Evolutionary conservation across 2,888 invertebrate genomes (phyloP), one percentile per base, ranked within the genome.

Genomic region (Hirtodrosophila cameraria): DNA sequence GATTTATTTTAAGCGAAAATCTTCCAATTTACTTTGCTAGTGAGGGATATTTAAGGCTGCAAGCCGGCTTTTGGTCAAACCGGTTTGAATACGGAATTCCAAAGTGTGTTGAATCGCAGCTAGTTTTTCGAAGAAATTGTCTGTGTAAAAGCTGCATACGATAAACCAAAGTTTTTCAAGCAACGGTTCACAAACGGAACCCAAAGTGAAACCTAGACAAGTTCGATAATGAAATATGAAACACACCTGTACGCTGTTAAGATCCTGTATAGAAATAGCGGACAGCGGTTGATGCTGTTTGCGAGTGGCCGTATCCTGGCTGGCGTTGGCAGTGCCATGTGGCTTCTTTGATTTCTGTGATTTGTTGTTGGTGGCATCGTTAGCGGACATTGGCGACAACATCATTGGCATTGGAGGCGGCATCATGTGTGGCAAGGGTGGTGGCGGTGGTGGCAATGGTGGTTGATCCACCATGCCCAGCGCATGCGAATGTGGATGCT

Each of bases 261-360:
- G 92, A 86, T 97, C 97, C 71, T 96, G 96, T 86, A 95, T 95
- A 89, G 96, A 96, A 89, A 97, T 97, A 48, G 96, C 94, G 0
- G 96, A 95, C n/a, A 97, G 91, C 0, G 96, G 96, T 88, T 96
- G 96, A 65, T 93, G 93, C 49, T 92, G 92, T 71, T 93, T 93
- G 36, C 92, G 91, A 13, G 91, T 90, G 30, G 92, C 91, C 15
- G 91, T 85, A 60, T 92, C 91, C 74, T 89, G 89, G 70, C 88
- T 88, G 36, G 77, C 80, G 57, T 86, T 63, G 28, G 54, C 50
- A 2, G 65, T 39, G 9, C 81, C 70, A 43, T 86, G 61, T 42
- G 86, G 86, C 58, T 85, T 85, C 71, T 84, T 82, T 9, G 71
- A 57, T 49, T 75, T 78, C 38, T 73, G 74, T 41, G 83, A 81